Base-by-base conservation (phyloP, 2,113 vertebrate genomes). In the Macaca mulatta region DNA sequence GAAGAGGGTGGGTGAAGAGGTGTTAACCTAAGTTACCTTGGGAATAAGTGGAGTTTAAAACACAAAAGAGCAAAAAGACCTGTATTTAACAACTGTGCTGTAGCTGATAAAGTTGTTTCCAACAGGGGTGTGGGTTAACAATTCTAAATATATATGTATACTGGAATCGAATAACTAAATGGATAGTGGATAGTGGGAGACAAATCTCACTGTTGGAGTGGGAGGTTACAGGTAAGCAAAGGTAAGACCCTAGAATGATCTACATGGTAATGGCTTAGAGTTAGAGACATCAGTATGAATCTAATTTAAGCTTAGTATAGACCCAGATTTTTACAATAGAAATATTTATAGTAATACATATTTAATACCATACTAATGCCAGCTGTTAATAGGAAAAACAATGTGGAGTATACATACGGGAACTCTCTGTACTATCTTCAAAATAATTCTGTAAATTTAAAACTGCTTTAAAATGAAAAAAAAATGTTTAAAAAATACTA, bases 271-370 rank as follows among this genome's bases (percentile, higher is more conserved):
- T 61, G 13, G 59, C 70, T 55, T 85, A 74, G 23, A 89, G 25
- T 22, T 55, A 43, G 27, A 92, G 27, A 89, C 61, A 80, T 55
- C 43, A 82, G 35, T 82, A 70, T 77, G 67, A 87, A 82, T 70
- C 75, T 32, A 97, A 35, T 61, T 89, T 95, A 38, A 90, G 57
- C 16, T 78, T 83, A 81, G 81, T 94, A 81, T 75, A 95, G 45
- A 84, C 10, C 43, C 27, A 45, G 23, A 78, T 55, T 9, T 57
- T 80, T 93, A 57, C 11, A 64, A 43, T 20, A 74, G 48, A 96
- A 84, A 78, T 75, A 91, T 38, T 55, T 79, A 64, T 87, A 35
- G 22, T 43, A 55, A 43, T 69, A 74, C 45, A 40, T 45, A 35
- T 27, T 55, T 52, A 55, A 57, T n/a, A 78, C 10, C 27, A 55